phyloP scores from a whole-genome alignment of 2,113 vertebrate genomes.

The Perca schrenkii region DNA sequence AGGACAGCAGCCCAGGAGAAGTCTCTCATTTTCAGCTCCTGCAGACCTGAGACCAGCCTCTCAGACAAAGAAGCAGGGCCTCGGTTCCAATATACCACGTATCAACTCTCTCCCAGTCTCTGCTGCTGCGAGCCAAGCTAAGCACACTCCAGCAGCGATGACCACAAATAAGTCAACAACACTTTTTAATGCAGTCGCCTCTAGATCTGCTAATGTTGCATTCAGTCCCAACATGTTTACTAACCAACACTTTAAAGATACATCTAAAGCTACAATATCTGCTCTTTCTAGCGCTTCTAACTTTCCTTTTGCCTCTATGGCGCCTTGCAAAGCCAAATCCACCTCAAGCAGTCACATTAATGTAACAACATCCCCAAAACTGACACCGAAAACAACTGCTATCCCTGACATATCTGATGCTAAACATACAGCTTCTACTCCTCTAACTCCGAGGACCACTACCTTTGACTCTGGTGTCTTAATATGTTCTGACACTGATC shows the following conservation, averaged over 20 bases:
- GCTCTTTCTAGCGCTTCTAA: constrained; percentile 26
- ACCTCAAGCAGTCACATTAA: constrained; percentile 4
- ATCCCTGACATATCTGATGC: not conserved
- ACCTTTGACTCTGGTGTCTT: constrained; percentile 23
- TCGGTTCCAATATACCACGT: not conserved
- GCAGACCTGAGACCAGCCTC: constrained; percentile 26
- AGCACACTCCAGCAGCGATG: constrained; percentile 11
- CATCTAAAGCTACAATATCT: not conserved
- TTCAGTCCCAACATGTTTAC: constrained; percentile 40
- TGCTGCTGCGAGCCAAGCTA: constrained; percentile 12
- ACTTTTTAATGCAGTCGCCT: constrained; percentile 68
- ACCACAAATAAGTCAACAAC: constrained; percentile 39
- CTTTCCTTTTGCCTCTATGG: not conserved
- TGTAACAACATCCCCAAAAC: constrained; percentile 9
- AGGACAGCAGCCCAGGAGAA: constrained; percentile 47
- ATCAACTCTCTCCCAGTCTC: constrained; percentile 11
- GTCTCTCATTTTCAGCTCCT: constrained; percentile 35
- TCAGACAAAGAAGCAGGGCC: constrained; percentile 38
- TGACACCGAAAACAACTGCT: constrained; percentile 16
- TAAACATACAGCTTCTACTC: not conserved
- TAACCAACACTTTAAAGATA: constrained; percentile 21
- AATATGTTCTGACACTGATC: constrained; percentile 18
- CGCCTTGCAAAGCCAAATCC: constrained; percentile 22
- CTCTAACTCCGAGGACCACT: constrained; percentile 12
- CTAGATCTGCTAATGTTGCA: constrained; percentile 52